Percentiles rank a stretch among this genome's conserved stretches.
Evolutionary conservation across 2,888 invertebrate species (phyloP).

Genomic region (Antheraea yamamai): DNA sequence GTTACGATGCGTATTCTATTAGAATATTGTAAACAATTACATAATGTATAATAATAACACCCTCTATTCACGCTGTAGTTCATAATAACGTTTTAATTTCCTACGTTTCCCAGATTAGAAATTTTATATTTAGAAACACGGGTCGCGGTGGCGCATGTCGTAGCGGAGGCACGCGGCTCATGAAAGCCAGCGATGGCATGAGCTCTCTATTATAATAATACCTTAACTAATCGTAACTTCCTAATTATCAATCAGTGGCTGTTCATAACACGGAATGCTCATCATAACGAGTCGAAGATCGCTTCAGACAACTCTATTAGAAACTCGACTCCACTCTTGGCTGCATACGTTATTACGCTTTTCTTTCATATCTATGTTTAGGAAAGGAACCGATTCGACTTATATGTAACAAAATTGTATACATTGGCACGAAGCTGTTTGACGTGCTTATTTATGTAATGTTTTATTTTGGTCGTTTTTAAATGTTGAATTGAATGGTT

Average conservation of each 20-base stretch:
- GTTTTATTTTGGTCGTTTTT: slow-evolving; percentile 67
- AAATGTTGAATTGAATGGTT: slow-evolving; percentile 77
- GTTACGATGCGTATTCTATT: slow-evolving; percentile 78
- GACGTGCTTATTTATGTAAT: slow-evolving; percentile 80
- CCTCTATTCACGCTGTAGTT: slow-evolving; percentile 69
- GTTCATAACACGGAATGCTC: slow-evolving; percentile 80
- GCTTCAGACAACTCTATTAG: slow-evolving; percentile 78
- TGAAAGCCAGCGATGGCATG: slow-evolving; percentile 53
- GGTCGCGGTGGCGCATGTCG: slow-evolving; percentile 62
- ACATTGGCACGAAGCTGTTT: slow-evolving; percentile 80
- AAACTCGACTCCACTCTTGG: slow-evolving; percentile 79
- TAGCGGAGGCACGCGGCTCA: slow-evolving; percentile 50
- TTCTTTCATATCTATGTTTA: slow-evolving; percentile 80
- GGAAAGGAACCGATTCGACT: slow-evolving; percentile 65
- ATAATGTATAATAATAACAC: slow-evolving; percentile 37
- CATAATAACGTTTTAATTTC: slow-evolving; percentile 52
- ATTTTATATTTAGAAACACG: slow-evolving; percentile 48
- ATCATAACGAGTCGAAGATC: slow-evolving; percentile 68
- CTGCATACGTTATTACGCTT: slow-evolving; percentile 79
- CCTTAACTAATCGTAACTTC: slow-evolving; percentile 59
- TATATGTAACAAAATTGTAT: slow-evolving; percentile 69
- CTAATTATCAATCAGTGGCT: slow-evolving; percentile 67
- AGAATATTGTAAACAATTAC: slow-evolving; percentile 76
- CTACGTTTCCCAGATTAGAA: slow-evolving; percentile 52
- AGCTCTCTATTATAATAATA: slow-evolving; percentile 54